phyloP scores from a whole-genome alignment of 2,888 invertebrate genomes.

The Slavum lentiscoides region DNA sequence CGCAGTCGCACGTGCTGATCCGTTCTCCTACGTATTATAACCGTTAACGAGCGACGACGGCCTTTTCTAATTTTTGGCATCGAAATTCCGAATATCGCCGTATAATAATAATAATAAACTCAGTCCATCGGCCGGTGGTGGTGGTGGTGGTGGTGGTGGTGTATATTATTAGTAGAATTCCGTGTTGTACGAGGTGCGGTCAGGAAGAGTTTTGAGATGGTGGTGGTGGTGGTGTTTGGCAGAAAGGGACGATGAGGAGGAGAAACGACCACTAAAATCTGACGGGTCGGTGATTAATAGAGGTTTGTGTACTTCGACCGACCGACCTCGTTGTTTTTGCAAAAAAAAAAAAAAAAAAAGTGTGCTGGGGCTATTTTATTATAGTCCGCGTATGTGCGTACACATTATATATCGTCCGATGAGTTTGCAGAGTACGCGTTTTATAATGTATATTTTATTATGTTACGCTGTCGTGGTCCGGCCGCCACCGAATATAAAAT shows the following conservation, averaged over 20 bases:
- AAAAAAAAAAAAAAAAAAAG: background rate
- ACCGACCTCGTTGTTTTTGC: conserved; percentile 33
- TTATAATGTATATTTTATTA: background rate
- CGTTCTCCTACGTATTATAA: no score
- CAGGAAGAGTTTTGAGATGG: no score
- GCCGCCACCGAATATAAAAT: background rate
- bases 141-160: no score
- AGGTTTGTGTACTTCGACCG: background rate
- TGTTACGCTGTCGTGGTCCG: background rate
- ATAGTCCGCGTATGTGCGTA: no score
- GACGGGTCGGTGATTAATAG: conserved; percentile 48
- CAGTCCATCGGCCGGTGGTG: conserved; percentile 18
- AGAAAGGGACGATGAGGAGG: background rate
- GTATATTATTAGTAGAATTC: conserved; percentile 46
- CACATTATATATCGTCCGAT: background rate
- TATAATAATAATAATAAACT: conserved; percentile 13
- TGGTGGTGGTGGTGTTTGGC: background rate
- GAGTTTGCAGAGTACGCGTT: conserved; percentile 26
- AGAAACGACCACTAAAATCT: conserved; percentile 47
- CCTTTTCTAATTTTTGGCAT: background rate
- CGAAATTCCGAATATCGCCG: background rate
- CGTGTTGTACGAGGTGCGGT: no score
- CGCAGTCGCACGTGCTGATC: no score
- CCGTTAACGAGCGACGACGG: no score
- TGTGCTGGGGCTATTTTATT: background rate